These are phyloP conservation scores for Tokudaia tokunoshimensis DNA, from an alignment of 2,797 vertebrate species.

Conservation along the genomic window DNA sequence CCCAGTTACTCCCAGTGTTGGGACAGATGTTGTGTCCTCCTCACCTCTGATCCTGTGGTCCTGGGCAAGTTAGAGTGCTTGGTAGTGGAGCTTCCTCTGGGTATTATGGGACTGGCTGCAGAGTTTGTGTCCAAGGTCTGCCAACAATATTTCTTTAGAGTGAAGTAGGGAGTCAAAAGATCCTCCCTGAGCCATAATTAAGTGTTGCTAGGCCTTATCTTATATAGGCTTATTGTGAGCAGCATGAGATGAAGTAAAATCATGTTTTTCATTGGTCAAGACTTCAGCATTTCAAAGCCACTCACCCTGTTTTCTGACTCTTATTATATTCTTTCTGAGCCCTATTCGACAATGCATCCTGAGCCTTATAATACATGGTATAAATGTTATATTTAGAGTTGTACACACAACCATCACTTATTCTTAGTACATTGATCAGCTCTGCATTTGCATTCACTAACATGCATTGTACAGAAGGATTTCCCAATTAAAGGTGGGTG, in stretches of 20 bases:
- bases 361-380: background rate
- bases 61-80: no score
- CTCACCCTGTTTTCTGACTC: background rate
- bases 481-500: background rate
- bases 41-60: no score
- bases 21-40: no score
- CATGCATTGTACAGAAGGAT: background rate
- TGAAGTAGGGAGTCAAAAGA: background rate
- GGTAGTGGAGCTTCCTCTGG: no score
- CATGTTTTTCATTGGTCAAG: background rate
- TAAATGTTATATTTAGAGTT: background rate
- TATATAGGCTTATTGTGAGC: background rate
- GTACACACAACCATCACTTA: background rate
- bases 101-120: no score
- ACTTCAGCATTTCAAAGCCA: background rate
- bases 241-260: background rate
- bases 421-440: background rate
- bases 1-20: no score
- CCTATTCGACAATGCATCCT: background rate
- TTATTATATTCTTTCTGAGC: background rate
- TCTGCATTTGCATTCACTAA: background rate
- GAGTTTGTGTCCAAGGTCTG: no score
- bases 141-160: background rate
- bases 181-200: background rate
- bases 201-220: background rate